A percentile compares a stretch with the other conserved stretches of the same genome.
These are phyloP conservation scores for Burhinus bistriatus DNA, from an alignment of 2,113 vertebrate genomes.

Conservation along the genomic window DNA sequence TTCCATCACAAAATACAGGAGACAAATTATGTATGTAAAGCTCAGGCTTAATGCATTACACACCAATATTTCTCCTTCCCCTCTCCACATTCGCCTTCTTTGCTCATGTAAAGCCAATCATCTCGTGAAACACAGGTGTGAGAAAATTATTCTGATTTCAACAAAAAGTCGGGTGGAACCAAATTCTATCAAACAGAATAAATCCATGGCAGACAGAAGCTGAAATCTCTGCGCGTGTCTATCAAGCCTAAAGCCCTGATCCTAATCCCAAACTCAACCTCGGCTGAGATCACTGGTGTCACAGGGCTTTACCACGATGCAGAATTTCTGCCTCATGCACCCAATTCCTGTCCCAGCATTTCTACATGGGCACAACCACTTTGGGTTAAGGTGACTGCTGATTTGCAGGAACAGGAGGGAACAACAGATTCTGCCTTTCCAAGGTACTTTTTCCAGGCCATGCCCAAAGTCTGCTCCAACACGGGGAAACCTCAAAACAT, in stretches of 20 bases:
- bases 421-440: background rate
- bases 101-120: background rate
- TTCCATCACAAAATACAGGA: background rate
- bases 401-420: background rate
- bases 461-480: background rate
- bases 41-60: background rate
- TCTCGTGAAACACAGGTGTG: background rate
- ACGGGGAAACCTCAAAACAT: background rate
- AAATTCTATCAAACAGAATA: background rate
- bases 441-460: background rate
- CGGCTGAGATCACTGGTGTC: fast-evolving
- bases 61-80: background rate
- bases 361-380: fast-evolving
- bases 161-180: background rate
- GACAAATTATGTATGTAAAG: constrained; percentile 8
- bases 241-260: background rate
- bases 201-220: background rate
- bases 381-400: background rate
- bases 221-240: background rate
- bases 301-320: background rate
- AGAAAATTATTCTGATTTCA: background rate
- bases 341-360: background rate
- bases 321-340: background rate
- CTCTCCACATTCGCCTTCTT: background rate
- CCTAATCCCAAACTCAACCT: background rate